Evolutionary conservation across 2,797 vertebrate species (phyloP).

Genomic region (Pseudomugil gertrudae): DNA sequence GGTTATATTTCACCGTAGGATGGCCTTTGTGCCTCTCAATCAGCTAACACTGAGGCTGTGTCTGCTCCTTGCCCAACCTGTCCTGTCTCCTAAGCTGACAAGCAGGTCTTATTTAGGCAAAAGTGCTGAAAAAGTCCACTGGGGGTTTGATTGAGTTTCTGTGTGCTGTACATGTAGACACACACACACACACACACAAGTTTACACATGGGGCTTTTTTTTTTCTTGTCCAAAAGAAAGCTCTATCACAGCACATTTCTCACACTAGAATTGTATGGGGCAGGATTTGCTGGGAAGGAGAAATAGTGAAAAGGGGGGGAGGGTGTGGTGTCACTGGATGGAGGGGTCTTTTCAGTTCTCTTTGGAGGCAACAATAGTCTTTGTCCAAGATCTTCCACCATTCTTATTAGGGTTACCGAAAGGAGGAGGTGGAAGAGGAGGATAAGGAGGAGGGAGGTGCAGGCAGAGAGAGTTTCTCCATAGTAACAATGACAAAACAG

Average conservation of each 20-base stretch:
- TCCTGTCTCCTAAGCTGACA: slow-evolving; percentile 70
- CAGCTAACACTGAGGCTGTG: slow-evolving; percentile 67
- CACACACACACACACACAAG: slow-evolving; percentile 55
- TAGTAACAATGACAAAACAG: slow-evolving; percentile 87
- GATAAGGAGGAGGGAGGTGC: slow-evolving; percentile 51
- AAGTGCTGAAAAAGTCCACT: slow-evolving; percentile 43
- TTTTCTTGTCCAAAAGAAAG: slow-evolving; percentile 69
- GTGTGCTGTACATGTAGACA: slow-evolving; percentile 24
- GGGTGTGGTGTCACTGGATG: slow-evolving; percentile 44
- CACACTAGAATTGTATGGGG: slow-evolving; percentile 77
- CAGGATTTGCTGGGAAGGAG: slow-evolving; percentile 56
- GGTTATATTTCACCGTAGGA: slow-evolving; percentile 78
- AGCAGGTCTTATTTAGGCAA: slow-evolving; percentile 75
- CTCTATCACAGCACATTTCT: slow-evolving; percentile 77
- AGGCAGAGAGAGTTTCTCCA: slow-evolving; percentile 77
- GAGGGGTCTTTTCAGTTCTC: slow-evolving; percentile 73
- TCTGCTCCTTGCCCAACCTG: slow-evolving; percentile 64
- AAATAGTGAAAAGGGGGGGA: slow-evolving; percentile 30
- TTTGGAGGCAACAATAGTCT: slow-evolving; percentile 85
- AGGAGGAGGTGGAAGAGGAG: slow-evolving; percentile 52
- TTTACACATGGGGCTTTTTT: slow-evolving; percentile 52
- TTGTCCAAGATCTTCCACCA: slow-evolving; percentile 84
- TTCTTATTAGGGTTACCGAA: slow-evolving; percentile 79
- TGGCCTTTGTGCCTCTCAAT: slow-evolving; percentile 69
- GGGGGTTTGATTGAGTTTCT: slow-evolving; percentile 56